These are phyloP conservation scores for Rhingia campestris DNA, from an alignment of 2,888 invertebrate species.

Conservation along the genomic window DNA sequence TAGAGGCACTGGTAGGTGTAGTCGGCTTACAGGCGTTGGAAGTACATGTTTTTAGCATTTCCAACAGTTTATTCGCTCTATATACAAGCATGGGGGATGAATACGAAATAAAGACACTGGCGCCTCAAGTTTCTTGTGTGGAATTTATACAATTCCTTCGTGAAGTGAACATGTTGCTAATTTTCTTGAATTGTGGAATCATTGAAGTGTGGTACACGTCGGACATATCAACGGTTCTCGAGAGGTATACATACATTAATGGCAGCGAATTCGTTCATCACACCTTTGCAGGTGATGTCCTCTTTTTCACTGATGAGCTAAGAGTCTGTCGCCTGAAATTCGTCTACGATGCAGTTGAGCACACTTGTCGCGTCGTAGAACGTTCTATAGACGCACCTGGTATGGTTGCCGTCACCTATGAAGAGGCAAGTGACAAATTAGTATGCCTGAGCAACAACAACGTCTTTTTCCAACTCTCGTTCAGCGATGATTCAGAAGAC, in stretches of 20 bases:
- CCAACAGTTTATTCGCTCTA: slow-evolving; percentile 78
- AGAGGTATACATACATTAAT: slow-evolving; percentile 77
- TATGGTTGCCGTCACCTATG: slow-evolving; percentile 80
- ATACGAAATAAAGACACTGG: slow-evolving; percentile 51
- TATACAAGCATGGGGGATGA: slow-evolving; percentile 16
- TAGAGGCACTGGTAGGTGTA: slow-evolving; percentile 76
- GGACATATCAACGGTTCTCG: slow-evolving; percentile 72
- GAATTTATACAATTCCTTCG: slow-evolving; percentile 77
- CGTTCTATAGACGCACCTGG: slow-evolving; percentile 77
- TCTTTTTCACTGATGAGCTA: slow-evolving; percentile 79
- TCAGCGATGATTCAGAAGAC: slow-evolving; percentile 49
- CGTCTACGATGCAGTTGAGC: slow-evolving; percentile 74
- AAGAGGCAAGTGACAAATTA: slow-evolving; percentile 77
- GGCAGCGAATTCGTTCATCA: slow-evolving; percentile 77
- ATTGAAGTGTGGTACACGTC: slow-evolving; percentile 81
- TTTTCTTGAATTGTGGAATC: slow-evolving; percentile 79
- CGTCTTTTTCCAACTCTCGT: slow-evolving; percentile 79
- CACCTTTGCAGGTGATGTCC: slow-evolving; percentile 76
- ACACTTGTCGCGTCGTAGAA: slow-evolving; percentile 77
- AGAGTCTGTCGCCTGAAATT: slow-evolving; percentile 78
- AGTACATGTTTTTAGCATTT: slow-evolving; percentile 79
- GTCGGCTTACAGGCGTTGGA: slow-evolving; percentile 66
- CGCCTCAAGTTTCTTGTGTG: slow-evolving; percentile 76
- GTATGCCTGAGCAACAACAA: slow-evolving; percentile 81
- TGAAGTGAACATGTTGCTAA: slow-evolving; percentile 76